phyloP scores from a whole-genome alignment of 2,797 vertebrate species.

The Somateria mollissima region DNA sequence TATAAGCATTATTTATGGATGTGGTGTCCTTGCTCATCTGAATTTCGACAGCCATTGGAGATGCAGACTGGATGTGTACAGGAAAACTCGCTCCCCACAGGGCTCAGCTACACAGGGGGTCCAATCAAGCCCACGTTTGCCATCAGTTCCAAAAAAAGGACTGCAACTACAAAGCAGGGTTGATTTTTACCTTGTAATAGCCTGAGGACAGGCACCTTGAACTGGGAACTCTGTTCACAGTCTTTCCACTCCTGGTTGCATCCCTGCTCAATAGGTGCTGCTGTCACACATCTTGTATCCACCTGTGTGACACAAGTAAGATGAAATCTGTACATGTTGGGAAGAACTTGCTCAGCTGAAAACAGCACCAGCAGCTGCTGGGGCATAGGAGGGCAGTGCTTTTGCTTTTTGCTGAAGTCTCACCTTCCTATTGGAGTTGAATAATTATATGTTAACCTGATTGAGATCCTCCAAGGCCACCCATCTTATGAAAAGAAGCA shows the following conservation, averaged over 20 bases:
- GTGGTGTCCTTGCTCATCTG: neutral
- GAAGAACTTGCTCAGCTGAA: neutral
- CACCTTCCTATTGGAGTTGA: neutral
- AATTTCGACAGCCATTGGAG: neutral
- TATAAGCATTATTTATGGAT: neutral
- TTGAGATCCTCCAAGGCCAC: neutral
- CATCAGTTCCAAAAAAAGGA: accelerated
- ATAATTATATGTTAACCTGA: neutral
- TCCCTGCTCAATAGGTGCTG: neutral
- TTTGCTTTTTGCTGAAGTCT: neutral
- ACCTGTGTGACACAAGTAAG: neutral
- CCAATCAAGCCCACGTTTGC: neutral
- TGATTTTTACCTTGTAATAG: neutral
- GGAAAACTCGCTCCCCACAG: neutral
- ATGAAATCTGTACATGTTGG: neutral
- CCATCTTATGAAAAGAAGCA: neutral
- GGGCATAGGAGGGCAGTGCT: neutral
- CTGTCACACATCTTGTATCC: accelerated
- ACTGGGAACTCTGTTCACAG: neutral
- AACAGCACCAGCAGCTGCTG: neutral
- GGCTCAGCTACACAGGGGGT: too few species aligned
- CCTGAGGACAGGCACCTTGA: neutral
- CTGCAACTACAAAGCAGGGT: neutral
- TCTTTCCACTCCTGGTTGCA: neutral
- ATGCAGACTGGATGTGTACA: accelerated